Evolutionary conservation across 2,113 vertebrate genomes (phyloP), one percentile per base, ranked within the genome.

Genomic region (Amphiprion percula): DNA sequence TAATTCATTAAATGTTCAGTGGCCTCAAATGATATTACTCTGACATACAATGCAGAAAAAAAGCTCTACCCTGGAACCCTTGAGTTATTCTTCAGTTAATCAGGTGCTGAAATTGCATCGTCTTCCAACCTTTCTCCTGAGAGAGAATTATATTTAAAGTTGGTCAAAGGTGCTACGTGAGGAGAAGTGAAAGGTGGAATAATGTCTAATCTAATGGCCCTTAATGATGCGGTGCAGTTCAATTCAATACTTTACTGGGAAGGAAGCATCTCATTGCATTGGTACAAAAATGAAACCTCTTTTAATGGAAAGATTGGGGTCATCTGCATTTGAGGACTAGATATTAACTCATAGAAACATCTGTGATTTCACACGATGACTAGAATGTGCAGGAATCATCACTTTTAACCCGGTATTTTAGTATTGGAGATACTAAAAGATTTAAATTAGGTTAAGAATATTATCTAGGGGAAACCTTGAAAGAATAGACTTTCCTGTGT

Each of bases 171-270:
- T 53, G 37, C 33, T 19, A 17, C 70, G 61, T 17, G 66, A 52
- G 58, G 30, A 71, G 26, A 54, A 33, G 24, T 62, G 63, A 21
- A 37, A 61, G 65, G 63, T n/a, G 10, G 30, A 19, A 65, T 9
- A 80, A 37, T 75, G 33, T 55, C 30, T 60, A 58, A 56, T 56
- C 61, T 77, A 82, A 76, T 77, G 10, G 72, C 52, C 56, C 56
- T 56, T 85, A 89, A 83, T 88, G 81, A 84, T 86, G 41, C 60
- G 39, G 66, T 41, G 50, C 76, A 53, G 66, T 15, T 75, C 60
- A 86, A 11, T 71, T 49, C 54, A 0, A 1, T 17, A 23, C 41
- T 5, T 64, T 19, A 28, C 16, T 28, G 23, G 11, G 7, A 54
- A 23, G 52, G 10, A 54, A 52, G 21, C 21, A 14, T 12, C 10